Evolutionary conservation across 2,113 vertebrate genomes (phyloP).

Genomic region (Sminthopsis crassicaudata): DNA sequence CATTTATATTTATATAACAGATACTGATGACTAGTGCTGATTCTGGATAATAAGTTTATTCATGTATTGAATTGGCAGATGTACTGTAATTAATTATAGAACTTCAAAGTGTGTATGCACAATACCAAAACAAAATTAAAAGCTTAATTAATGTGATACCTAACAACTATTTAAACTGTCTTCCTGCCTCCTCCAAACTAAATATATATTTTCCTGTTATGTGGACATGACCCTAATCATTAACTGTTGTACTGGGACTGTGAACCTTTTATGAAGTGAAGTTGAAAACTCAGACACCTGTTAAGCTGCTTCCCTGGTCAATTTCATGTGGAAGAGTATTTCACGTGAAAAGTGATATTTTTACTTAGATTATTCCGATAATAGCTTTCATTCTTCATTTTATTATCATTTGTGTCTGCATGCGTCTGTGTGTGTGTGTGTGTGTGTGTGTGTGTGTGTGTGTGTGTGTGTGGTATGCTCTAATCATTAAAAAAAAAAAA

Average conservation of each 20-base stretch:
- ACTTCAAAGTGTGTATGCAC: background rate
- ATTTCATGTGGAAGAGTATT: background rate
- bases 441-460: too few species aligned
- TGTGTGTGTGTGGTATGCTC: background rate
- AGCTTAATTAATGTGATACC: constrained; percentile 11
- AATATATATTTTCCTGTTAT: constrained; percentile 37
- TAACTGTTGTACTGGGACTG: constrained; percentile 16
- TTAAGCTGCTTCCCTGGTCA: constrained; percentile 22
- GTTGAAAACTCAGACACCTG: constrained; percentile 16
- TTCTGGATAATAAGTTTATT: background rate
- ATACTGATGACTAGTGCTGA: background rate
- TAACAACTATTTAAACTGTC: background rate
- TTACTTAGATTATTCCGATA: constrained; percentile 41
- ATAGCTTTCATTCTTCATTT: constrained; percentile 12
- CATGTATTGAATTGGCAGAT: background rate
- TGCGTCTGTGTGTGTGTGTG: too few species aligned
- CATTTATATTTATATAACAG: background rate
- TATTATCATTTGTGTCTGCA: background rate
- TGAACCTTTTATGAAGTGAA: background rate
- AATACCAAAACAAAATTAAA: constrained; percentile 16
- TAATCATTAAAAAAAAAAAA: constrained; percentile 7
- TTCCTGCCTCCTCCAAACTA: constrained; percentile 24
- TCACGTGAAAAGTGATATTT: constrained; percentile 31
- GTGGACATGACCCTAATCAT: constrained; percentile 19
- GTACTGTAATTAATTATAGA: constrained; percentile 40